A percentile compares a stretch with the other conserved stretches of the same genome.
Evolutionary conservation across 2,888 invertebrate genomes (phyloP).

Genomic region (Platycheirus albimanus): DNA sequence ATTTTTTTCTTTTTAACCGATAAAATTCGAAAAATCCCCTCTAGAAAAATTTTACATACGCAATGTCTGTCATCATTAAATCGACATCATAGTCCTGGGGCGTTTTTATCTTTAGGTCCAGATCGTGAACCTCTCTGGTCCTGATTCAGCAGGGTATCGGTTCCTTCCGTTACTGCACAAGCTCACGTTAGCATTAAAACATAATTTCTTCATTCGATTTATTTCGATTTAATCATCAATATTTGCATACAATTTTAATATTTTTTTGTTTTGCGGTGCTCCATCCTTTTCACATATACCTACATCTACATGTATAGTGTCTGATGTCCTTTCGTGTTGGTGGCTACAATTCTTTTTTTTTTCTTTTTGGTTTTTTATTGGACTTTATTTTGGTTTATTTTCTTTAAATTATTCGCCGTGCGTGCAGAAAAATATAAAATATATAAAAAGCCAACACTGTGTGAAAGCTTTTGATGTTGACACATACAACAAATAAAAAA

Average conservation of each 20-base stretch:
- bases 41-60: constrained; percentile 2
- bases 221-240: constrained; percentile 71
- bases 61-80: constrained; percentile 28
- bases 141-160: neutral
- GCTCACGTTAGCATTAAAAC: constrained; percentile 38
- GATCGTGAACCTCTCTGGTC: neutral
- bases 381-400: too few relatives aligned
- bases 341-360: constrained; percentile 5
- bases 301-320: too few relatives aligned
- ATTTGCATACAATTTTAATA: constrained; percentile 68
- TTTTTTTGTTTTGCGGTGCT: neutral
- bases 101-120: neutral
- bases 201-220: constrained; percentile 69
- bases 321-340: constrained; percentile 5
- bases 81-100: neutral
- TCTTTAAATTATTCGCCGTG: constrained; percentile 36
- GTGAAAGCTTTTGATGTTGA: constrained; percentile 44
- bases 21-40: constrained; percentile 8
- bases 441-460: too few relatives aligned
- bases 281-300: constrained; percentile 2
- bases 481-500: constrained; percentile 26
- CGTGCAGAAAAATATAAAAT: constrained; percentile 25
- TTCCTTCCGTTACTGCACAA: constrained; percentile 1
- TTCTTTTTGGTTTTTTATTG: neutral
- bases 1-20: constrained; percentile 12